phyloP scores from a whole-genome alignment of 1,140 invertebrate species.

The Aphis gossypii region DNA sequence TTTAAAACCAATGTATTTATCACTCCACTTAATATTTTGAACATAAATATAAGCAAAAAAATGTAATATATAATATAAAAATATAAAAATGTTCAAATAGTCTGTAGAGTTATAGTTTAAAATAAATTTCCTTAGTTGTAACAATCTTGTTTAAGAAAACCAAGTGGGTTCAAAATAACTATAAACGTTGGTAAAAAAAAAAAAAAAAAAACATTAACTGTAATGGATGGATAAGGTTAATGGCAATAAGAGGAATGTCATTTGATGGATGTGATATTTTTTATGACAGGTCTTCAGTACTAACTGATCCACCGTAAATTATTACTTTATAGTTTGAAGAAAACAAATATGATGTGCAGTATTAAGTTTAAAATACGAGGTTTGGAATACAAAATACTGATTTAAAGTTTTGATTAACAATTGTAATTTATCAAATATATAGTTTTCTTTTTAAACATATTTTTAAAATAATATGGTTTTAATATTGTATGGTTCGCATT shows the following conservation, averaged over 20 bases:
- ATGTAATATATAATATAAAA: too few relatives aligned
- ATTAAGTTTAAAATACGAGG: neutral
- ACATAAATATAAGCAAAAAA: neutral
- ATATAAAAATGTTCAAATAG: neutral
- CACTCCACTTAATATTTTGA: neutral
- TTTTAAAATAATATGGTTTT: neutral
- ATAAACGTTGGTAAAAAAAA: neutral
- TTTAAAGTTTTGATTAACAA: too few relatives aligned
- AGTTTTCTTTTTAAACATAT: too few relatives aligned
- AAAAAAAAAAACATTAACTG: neutral
- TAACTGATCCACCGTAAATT: neutral
- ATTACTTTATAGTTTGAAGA: neutral
- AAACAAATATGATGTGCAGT: neutral
- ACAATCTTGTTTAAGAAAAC: neutral
- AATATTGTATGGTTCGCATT: neutral
- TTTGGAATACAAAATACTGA: neutral
- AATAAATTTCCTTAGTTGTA: neutral
- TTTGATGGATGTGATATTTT: constrained; percentile 15
- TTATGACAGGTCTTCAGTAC: neutral
- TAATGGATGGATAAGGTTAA: constrained; percentile 39
- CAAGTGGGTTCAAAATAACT: neutral
- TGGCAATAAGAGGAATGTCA: constrained; percentile 5
- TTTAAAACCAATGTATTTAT: too few relatives aligned
- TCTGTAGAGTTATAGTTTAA: neutral
- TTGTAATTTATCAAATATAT: too few relatives aligned